Base-by-base conservation (phyloP, 2,113 vertebrate genomes). In the Stigmatopora nigra region DNA sequence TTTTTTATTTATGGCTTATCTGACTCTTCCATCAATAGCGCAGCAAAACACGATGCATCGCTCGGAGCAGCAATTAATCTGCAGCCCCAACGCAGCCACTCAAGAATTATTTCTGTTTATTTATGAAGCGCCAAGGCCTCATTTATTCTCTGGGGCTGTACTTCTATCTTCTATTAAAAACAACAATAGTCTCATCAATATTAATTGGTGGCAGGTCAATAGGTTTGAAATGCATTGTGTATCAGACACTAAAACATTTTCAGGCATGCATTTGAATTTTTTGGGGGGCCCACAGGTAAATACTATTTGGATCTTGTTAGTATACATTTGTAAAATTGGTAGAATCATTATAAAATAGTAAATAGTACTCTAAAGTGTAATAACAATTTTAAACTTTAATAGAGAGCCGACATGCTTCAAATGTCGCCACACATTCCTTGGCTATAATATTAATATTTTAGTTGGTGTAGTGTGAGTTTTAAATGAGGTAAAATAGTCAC, bases 161-260 rank as follows among this genome's bases (percentile, higher is more conserved):
- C 55, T 45, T 73, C 38, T 64, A 36, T 63, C 31, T 62, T 35
- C 44, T 15, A 38, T 60, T 47, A 36, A 67, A 65, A 46, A 61
- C 51, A 64, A 53, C 53, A 48, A 56, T 67, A 46, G 64, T 12
- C 65, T n/a, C 20, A 70, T 78, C 70, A 22, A 78, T 73, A 65
- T 7, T 38, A 45, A 64, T 38, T 75, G 60, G 61, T 66, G 61
- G 25, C 9, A n/a, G 36, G 60, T 63, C 64, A 17, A 75, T 75
- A n/a, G 17, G 10, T 59, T 74, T 71, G 49, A 68, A 55, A 68
- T 69, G 67, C 59, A 51, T 66, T 62, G 68, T 78, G 74, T 66
- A 72, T 79, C 66, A 65, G 35, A 38, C 56, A 19, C 19, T 17
- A 35, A 41, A 46, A 69, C 49, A 58, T 46, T 8, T 13, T 14